These are phyloP conservation scores for Chironomus riparius DNA, from an alignment of 2,888 invertebrate species.

Conservation along the genomic window DNA sequence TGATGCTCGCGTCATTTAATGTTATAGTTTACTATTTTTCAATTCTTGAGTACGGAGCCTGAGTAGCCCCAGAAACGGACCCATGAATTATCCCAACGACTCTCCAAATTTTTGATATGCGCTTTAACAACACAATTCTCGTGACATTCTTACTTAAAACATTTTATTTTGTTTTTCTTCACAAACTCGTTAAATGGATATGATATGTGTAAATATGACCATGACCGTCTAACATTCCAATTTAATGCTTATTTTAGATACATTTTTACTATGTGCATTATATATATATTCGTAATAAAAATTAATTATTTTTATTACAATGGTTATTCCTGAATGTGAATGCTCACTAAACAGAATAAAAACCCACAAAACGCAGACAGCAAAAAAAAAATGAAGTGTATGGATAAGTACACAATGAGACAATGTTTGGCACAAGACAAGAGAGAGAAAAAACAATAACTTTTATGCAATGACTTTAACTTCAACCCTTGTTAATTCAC, in stretches of 20 bases:
- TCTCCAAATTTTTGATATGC: no score
- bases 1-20: no score
- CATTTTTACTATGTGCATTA: background rate
- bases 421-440: background rate
- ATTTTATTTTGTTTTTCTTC: no score
- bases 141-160: no score
- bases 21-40: no score
- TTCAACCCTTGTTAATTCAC: slow-evolving; percentile 25
- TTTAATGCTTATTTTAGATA: background rate
- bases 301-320: slow-evolving; percentile 25
- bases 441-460: background rate
- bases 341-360: background rate
- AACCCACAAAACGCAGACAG: background rate
- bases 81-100: no score
- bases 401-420: background rate
- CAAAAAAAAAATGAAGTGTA: no score
- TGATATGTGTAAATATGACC: background rate
- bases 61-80: no score
- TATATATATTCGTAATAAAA: slow-evolving; percentile 18
- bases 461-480: background rate
- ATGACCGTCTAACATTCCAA: background rate
- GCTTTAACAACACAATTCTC: no score
- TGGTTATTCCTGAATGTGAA: background rate
- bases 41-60: no score
- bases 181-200: no score